Percentiles rank a stretch among this genome's conserved stretches.
phyloP scores from a whole-genome alignment of 2,888 invertebrate genomes.

The Cantharis rustica region DNA sequence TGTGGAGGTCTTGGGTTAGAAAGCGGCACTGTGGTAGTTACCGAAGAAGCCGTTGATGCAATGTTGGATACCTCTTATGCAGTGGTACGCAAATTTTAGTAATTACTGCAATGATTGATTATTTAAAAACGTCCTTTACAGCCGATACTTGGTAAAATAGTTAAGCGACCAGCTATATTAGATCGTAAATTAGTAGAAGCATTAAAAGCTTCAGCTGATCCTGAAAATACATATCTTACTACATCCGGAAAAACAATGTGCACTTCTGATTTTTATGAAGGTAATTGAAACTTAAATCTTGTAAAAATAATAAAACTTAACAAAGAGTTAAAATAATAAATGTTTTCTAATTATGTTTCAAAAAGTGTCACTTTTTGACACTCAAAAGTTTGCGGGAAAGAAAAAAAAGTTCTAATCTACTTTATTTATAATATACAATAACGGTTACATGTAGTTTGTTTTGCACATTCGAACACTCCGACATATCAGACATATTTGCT shows the following conservation, averaged over 20 bases:
- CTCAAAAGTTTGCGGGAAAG: no score
- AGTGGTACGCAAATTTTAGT: conserved; percentile 65
- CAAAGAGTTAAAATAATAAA: no score
- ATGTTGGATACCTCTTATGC: conserved; percentile 80
- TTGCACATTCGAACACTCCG: no score
- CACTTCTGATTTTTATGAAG: conserved; percentile 98
- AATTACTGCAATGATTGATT: no score
- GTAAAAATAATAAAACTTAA: no score
- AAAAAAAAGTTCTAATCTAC: no score
- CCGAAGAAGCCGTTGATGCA: conserved; percentile 90
- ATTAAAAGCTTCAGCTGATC: conserved; percentile 73
- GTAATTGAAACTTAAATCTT: conserved; percentile 55
- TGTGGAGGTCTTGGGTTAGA: conserved; percentile 93
- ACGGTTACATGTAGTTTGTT: no score
- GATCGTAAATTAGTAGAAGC: conserved; percentile 84
- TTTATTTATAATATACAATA: no score
- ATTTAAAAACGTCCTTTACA: conserved; percentile 45
- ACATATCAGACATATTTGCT: no score
- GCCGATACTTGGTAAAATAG: conserved; percentile 83
- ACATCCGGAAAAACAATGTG: conserved; percentile 93
- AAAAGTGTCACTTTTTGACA: no score
- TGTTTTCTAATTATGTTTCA: no score
- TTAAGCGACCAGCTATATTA: conserved; percentile 81
- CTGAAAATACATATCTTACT: conserved; percentile 84
- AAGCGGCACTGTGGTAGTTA: conserved; percentile 92